These are phyloP conservation scores for Aphodius sticticus DNA, from an alignment of 2,888 invertebrate species.

Conservation along the genomic window DNA sequence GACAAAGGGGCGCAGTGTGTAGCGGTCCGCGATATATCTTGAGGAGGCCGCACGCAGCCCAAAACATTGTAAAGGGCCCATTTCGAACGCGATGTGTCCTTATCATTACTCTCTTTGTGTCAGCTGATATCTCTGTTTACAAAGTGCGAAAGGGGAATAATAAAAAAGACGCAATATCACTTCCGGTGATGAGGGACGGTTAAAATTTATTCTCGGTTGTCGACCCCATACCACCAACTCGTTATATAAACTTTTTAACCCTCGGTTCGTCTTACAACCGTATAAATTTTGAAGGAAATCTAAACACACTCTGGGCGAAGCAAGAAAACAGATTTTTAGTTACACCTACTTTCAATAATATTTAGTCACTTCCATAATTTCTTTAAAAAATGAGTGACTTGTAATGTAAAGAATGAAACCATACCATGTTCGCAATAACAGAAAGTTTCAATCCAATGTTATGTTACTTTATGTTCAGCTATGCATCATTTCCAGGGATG, in stretches of 20 bases:
- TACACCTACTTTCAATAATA: too few relatives aligned
- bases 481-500: too few relatives aligned
- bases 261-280: too few relatives aligned
- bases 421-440: too few relatives aligned
- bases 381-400: too few relatives aligned
- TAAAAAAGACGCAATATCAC: slow-evolving; percentile 4
- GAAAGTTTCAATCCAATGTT: too few relatives aligned
- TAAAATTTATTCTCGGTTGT: background rate
- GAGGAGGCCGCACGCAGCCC: background rate
- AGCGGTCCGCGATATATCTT: background rate
- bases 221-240: background rate
- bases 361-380: too few relatives aligned
- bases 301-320: too few relatives aligned
- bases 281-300: too few relatives aligned
- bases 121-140: background rate
- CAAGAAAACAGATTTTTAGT: too few relatives aligned
- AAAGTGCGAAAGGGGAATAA: slow-evolving; percentile 4
- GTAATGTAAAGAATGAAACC: too few relatives aligned
- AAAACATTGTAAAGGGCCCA: background rate
- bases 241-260: background rate
- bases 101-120: slow-evolving; percentile 4
- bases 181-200: background rate
- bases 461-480: too few relatives aligned
- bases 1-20: background rate
- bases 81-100: background rate